Percentiles rank a stretch among this genome's conserved stretches.
Conservation (phyloP, 2,797 vertebrate genomes). For the Avahi laniger region DNA sequence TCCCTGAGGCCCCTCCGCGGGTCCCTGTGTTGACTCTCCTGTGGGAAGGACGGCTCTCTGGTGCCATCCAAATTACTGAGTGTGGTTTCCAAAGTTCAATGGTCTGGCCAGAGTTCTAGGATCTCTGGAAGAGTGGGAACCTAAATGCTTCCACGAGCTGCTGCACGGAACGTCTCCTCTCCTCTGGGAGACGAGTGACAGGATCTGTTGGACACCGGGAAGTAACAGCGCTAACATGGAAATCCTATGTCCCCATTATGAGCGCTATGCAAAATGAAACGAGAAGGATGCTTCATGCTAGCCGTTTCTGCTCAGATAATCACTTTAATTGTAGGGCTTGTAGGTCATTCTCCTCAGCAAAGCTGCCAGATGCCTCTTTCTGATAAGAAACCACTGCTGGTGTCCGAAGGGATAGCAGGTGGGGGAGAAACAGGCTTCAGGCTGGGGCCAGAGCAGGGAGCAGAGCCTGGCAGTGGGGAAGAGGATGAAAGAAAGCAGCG, state of each 20-base stretch:
- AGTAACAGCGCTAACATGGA: not conserved
- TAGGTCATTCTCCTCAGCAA: not conserved
- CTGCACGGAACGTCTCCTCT: not conserved
- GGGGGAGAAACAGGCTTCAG: not conserved
- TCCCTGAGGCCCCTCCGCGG: not conserved
- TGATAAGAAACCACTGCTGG: not conserved
- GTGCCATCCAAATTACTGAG: not conserved
- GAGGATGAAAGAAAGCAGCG: not conserved
- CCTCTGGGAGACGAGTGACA: not conserved
- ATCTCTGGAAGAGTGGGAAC: not conserved
- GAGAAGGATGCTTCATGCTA: not conserved
- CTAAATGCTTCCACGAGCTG: not conserved
- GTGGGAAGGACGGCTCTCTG: accelerated
- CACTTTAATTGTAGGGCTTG: not conserved
- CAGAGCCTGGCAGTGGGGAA: too few relatives aligned
- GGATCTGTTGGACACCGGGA: not conserved
- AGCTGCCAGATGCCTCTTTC: not conserved
- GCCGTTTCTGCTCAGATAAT: not conserved
- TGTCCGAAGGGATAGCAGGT: not conserved
- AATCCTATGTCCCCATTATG: not conserved
- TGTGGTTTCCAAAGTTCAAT: not conserved
- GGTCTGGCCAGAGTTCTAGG: not conserved
- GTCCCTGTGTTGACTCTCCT: not conserved
- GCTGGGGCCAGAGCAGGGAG: too few relatives aligned
- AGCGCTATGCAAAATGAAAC: not conserved